Percentiles rank a stretch among this genome's conserved stretches.
phyloP scores from a whole-genome alignment of 2,113 vertebrate genomes.

The Hymenochirus boettgeri region DNA sequence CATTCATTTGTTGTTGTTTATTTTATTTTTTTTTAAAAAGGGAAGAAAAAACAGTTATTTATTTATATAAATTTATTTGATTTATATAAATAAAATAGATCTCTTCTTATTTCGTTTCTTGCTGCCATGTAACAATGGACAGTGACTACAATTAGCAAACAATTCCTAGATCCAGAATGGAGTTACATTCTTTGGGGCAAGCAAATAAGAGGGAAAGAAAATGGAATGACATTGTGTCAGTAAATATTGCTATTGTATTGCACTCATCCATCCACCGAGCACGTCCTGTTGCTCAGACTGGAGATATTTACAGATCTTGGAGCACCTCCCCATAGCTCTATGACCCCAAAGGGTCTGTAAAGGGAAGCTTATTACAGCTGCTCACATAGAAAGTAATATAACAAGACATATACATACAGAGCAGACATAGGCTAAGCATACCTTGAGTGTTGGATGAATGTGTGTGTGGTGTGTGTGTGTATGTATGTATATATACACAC shows the following conservation, averaged over 20 bases:
- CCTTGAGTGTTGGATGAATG: background rate
- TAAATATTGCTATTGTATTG: slow-evolving; percentile 15
- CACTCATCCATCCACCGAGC: slow-evolving; percentile 4
- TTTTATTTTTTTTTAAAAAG: background rate
- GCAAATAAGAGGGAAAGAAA: slow-evolving; percentile 22
- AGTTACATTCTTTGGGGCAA: slow-evolving; percentile 45
- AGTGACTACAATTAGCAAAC: slow-evolving; percentile 49
- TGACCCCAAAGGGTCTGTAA: slow-evolving; percentile 52
- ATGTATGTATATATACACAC: background rate
- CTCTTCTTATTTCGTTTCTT: too few species aligned
- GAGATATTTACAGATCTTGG: slow-evolving; percentile 30
- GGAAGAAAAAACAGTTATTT: background rate
- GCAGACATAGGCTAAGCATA: background rate
- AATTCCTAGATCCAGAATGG: slow-evolving; percentile 46
- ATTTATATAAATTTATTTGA: too few species aligned
- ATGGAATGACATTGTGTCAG: slow-evolving; percentile 13
- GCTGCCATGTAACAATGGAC: slow-evolving; percentile 7
- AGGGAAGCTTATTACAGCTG: slow-evolving; percentile 23
- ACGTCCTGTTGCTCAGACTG: background rate
- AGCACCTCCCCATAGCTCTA: slow-evolving; percentile 38
- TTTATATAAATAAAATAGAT: too few species aligned
- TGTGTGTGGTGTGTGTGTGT: slow-evolving; percentile 21
- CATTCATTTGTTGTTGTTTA: too few species aligned
- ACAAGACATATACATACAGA: background rate
- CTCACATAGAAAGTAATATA: background rate